Base-by-base conservation (phyloP, 1,140 invertebrate species). In the Drosophila virilis region DNA sequence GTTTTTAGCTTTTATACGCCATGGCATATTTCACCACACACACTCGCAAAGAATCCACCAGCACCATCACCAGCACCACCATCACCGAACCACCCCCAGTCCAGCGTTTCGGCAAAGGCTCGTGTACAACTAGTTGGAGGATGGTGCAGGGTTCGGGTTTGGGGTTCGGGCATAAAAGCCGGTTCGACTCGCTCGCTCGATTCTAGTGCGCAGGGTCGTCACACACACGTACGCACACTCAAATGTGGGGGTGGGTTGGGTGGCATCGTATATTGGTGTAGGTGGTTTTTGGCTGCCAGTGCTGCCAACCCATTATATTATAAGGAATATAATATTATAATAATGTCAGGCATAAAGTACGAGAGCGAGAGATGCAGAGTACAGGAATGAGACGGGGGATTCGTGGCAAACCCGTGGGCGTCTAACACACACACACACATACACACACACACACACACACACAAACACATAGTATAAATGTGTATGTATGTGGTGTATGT, bases 1-100 rank as follows among this genome's bases (percentile, higher is more conserved):
- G 80, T 89, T 89, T 89, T 89, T 85, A 89, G 85, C 85, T 90
- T 89, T 89, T 89, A 90, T 89, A 89, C 85, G 80, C 85, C 85
- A 89, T 89, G 84, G 84, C 80, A 90, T 89, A 86, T 89, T 89
- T 89, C 84, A 89, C 84, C 84, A 90, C 85, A 85, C 85, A 79
- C 70, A 83, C 70, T 61, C 51, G 40, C 67, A 61, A 37, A 52
- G 32, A 70, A 60, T 35, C 66, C 66, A 69, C 55, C 66, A 28
- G 22, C 4, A 28, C 22, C 22, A 28, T 57, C 66, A 69, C 55
- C 66, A 28, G 22, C 4, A 28, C 22, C 22, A 28, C 22, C 22
- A 28, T 28, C 22, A 46, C 73, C 72, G 33, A 51, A 59, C 59
- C 67, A 61, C 60, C 72, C 57, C 40, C 76, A 67, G 71, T 37